Evolutionary conservation across 1,140 invertebrate genomes (phyloP), one percentile per base, ranked within the genome.

Genomic region (Bombus cullumanus): DNA sequence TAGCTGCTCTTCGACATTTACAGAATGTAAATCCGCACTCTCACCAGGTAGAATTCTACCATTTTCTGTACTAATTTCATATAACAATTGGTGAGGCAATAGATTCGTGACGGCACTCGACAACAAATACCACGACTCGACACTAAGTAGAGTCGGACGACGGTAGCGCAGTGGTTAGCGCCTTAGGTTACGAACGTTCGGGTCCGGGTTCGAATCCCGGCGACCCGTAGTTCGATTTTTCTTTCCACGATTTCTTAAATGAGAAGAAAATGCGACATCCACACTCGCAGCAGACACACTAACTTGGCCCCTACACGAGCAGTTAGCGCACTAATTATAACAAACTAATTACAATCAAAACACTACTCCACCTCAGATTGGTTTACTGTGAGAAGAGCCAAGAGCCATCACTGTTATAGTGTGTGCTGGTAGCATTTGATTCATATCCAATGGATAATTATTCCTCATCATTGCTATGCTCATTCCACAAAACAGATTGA

Each of bases 321-420:
- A 41, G 39, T 1, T 1, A 1, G 9, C 10, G 39, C 39, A 1
- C 39, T 41, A 41, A 41, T 0, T 10, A 37, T 0, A 10, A 41
- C 39, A 41, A 41, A 41, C 39, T 41, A 41, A 41, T 0, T 9
- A 0, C 10, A 1, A 41, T 41, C 39, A 10, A 10, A 41, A 41
- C 39, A 10, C 39, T 41, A 10, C 0, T 41, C 39, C 1, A 41
- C 39, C 39, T 41, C 1, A 41, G 39, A 96, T 98, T 98, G 47
- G 96, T n/a, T 96, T 92, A 99, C 91, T 31, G 97, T 97, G 1
- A 99, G 95, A 2, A 98, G 98, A 43, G n/a, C n/a, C n/a, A n/a
- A n/a, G n/a, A n/a, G 98, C 97, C 81, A 98, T 93, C 37, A 99
- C 94, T 12, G 96, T 97, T 77, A 99, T 97, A 15, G 97, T 97